Conservation (phyloP, 92 coral and sea anemone species). For the Actinostola sp. region DNA sequence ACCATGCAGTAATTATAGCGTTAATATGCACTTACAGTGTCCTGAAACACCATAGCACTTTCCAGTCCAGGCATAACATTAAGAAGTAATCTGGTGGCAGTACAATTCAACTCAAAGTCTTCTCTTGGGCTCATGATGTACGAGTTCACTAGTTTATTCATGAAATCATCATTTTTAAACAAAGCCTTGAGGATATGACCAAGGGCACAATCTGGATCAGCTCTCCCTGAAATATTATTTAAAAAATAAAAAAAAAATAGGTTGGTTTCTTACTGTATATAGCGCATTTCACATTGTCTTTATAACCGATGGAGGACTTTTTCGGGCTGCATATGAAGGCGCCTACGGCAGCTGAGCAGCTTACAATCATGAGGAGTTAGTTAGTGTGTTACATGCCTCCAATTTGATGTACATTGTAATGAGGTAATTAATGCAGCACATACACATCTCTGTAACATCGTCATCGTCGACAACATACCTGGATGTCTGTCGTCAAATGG, state of each 20-base stretch:
- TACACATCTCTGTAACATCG: neutral
- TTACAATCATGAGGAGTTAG: too few species aligned
- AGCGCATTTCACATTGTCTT: too few species aligned
- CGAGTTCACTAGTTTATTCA: conserved; percentile 79
- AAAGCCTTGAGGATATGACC: conserved; percentile 87
- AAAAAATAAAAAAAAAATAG: neutral
- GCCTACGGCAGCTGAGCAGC: too few species aligned
- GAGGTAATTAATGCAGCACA: too few species aligned
- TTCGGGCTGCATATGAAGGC: too few species aligned
- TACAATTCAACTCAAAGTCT: conserved; percentile 83
- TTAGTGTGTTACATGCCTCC: too few species aligned
- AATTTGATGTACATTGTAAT: too few species aligned
- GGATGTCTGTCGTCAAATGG: conserved; percentile 99
- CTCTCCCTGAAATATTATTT: conserved; percentile 53
- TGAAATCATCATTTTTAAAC: conserved; percentile 84
- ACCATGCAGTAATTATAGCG: too few species aligned
- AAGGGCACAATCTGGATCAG: conserved; percentile 90
- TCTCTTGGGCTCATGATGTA: conserved; percentile 88
- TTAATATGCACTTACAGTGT: conserved; percentile 64
- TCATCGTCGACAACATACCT: conserved; percentile 54
- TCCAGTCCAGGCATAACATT: conserved; percentile 91
- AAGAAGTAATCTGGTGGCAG: conserved; percentile 80
- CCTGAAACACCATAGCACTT: conserved; percentile 85
- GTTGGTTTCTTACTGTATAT: too few species aligned
- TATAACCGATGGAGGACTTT: too few species aligned